Percentiles rank a stretch among this genome's conserved stretches.
Evolutionary conservation across 2,113 vertebrate species (phyloP).

Genomic region (Sturnus vulgaris): DNA sequence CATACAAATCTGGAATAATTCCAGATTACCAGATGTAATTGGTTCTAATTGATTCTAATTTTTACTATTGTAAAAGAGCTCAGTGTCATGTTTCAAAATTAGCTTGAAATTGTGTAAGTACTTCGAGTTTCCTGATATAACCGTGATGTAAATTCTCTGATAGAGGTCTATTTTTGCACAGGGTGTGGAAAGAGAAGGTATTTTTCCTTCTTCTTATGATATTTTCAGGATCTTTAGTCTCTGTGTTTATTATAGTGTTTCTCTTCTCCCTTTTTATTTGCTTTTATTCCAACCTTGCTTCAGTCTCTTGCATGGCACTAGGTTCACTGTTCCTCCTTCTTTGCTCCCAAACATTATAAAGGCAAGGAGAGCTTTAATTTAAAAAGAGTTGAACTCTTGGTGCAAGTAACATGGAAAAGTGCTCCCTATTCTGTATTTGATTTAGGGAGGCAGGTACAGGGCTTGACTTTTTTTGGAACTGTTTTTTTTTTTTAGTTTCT

Average conservation of each 20-base stretch:
- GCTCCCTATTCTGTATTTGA: not conserved
- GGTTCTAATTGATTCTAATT: not conserved
- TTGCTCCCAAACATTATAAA: not conserved
- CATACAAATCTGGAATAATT: not conserved
- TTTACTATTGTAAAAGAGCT: not conserved
- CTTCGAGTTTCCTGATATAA: not conserved
- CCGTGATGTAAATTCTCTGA: not conserved
- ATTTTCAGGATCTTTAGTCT: not conserved
- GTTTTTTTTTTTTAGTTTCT: not conserved
- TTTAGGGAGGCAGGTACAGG: not conserved
- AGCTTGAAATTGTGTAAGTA: not conserved
- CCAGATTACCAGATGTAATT: not conserved
- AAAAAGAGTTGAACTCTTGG: not conserved
- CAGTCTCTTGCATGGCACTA: not conserved
- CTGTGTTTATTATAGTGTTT: not conserved
- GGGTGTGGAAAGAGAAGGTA: not conserved
- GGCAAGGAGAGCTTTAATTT: not conserved
- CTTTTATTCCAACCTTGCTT: not conserved
- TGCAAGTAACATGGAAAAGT: not conserved
- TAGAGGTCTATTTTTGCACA: not conserved
- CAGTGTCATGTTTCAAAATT: not conserved
- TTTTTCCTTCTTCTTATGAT: not conserved
- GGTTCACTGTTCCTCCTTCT: rapidly evolving
- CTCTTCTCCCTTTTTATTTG: not conserved
- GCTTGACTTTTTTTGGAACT: not conserved